Evolutionary conservation across 2,888 invertebrate species (phyloP), one percentile per base, ranked within the genome.

Genomic region (Exocentrus adspersus): DNA sequence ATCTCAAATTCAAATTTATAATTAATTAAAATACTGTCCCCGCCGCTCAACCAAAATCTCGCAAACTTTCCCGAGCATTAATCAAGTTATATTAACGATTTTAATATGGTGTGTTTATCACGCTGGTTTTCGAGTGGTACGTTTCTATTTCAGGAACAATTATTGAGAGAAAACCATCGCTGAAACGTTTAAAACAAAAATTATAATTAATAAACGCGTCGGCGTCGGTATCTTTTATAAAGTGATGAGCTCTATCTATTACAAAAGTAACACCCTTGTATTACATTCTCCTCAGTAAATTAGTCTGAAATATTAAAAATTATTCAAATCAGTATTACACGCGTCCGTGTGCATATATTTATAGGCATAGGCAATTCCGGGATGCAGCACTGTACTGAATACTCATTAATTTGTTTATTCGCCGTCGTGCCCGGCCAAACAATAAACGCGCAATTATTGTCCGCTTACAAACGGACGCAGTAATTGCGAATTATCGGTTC

Each of bases 1-100:
- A 72, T 70, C 72, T 68, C 70, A 70, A 72, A 74, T 75, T 69
- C 70, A 69, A 75, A 75, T 75, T 75, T 71, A 73, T 69, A 72
- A 73, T 74, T 74, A 71, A 71, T 70, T 70, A 66, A 67, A 68
- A 65, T 54, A 59, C 64, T 64, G 67, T 66, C 63, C 65, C 60
- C 63, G 48, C 60, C 62, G 50, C 48, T 60, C 45, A 62, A 64
- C 60, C 63, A 62, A 58, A 58, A 64, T 60, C 62, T 64, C 58
- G 43, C 60, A 60, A 62, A 69, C 59, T 65, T 69, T 67, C 54
- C 61, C 45, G 56, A 64, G 63, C 69, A 63, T 63, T 57, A 65
- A 64, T 64, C 64, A 64, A 64, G 52, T 54, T 60, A 51, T 60
- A 64, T 59, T 59, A 51, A 62, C 57, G 57, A 54, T 51, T 51